Base-by-base conservation (phyloP, 1,140 invertebrate species). In the Leptonema lineaticorne region DNA sequence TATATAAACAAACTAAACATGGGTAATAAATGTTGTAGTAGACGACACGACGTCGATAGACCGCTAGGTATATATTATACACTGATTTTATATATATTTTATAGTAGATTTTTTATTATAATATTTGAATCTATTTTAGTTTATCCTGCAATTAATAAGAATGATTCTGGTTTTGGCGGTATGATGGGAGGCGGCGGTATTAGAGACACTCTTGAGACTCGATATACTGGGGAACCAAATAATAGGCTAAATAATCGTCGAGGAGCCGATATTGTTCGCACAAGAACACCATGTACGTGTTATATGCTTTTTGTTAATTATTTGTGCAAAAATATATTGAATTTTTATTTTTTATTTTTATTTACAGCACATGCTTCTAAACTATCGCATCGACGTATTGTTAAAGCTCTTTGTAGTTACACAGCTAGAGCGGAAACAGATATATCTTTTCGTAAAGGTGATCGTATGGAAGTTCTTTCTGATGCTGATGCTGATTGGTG, bases 401-500 rank as follows among this genome's bases (percentile, higher is more conserved):
- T 97, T 28, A 91, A 97, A 62, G 95, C 93, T 65, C 84, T 97
- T 62, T 97, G 95, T 82, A 90, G 92, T 76, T 97, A 97, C 82
- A 90, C 91, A 68, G 93, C 94, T 3, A 85, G 94, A 67, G 93
- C 95, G 76, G 90, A 90, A 74, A 91, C 92, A 33, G 95, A 97
- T 82, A 89, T 97, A 37, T 93, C 92, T 69, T 97, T 97, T 81
- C 85, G 90, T 73, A 96, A 95, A 81, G 94, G 95, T 65, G 94
- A 96, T 79, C 87, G 90, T 26, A 91, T 96, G 88, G 91, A 95
- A 77, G 89, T 96, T 27, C 80, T 95, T 63, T 92, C 93, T 77
- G 93, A 95, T 76, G 89, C 89, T 71, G 94, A 96, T 78, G 85
- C 90, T 11, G 95, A 97, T 79, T 97, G 95, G 95, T 95, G 94